These are phyloP conservation scores for Rotaria socialis DNA, from an alignment of 2,888 invertebrate species.

Conservation along the genomic window DNA sequence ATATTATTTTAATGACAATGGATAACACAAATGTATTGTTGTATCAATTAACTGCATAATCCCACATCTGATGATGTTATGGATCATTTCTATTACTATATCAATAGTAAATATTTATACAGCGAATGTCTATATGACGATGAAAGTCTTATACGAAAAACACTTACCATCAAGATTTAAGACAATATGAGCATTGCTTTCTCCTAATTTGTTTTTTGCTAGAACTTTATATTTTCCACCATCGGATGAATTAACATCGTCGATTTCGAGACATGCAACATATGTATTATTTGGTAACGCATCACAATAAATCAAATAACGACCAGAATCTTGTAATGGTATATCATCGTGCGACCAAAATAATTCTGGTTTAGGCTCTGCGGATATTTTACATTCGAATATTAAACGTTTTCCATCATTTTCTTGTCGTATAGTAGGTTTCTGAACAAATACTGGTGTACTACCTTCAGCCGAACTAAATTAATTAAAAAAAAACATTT, in stretches of 20 bases:
- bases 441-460: constrained; percentile 86
- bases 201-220: constrained; percentile 86
- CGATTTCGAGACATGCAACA: constrained; percentile 42
- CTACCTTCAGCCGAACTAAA: constrained; percentile 39
- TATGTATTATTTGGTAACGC: constrained; percentile 43
- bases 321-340: constrained; percentile 71
- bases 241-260: constrained; percentile 71
- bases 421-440: constrained; percentile 91
- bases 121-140: too few species aligned
- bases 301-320: constrained; percentile 45
- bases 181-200: constrained; percentile 89
- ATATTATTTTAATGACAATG: constrained; percentile 33
- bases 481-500: background rate
- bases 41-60: too few species aligned
- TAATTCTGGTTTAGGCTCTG: constrained; percentile 87
- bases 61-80: too few species aligned
- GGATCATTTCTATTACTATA: too few species aligned
- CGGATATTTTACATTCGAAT: constrained; percentile 93
- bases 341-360: constrained; percentile 75
- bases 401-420: constrained; percentile 89
- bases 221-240: constrained; percentile 87
- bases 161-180: constrained; percentile 75
- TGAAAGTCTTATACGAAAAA: background rate
- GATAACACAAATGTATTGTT: too few species aligned
- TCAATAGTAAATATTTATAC: too few species aligned